Conservation (phyloP, 2,113 vertebrate species). For the Campylomormyrus tamandua region DNA sequence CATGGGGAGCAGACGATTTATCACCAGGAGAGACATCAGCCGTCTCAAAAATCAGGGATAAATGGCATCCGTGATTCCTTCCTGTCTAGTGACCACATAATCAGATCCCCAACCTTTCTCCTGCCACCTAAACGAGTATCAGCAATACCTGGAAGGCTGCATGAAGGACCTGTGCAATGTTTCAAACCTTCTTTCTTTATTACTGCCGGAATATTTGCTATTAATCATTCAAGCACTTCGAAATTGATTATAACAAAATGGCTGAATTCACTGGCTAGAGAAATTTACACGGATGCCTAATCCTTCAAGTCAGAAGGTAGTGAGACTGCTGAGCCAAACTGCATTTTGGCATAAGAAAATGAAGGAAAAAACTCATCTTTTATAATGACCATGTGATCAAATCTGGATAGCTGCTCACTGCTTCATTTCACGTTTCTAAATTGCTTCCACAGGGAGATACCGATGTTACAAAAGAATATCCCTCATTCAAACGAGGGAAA, state of each 20-base stretch:
- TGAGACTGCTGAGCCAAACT: background rate
- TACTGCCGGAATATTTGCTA: background rate
- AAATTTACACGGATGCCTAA: background rate
- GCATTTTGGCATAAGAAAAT: background rate
- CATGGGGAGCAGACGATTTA: slow-evolving; percentile 1
- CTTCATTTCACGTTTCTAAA: slow-evolving; percentile 4
- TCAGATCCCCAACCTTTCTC: background rate
- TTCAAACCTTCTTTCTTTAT: background rate
- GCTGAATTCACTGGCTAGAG: background rate
- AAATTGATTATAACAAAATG: slow-evolving; percentile 14
- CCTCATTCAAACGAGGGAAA: background rate
- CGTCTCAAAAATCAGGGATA: slow-evolving; percentile 4
- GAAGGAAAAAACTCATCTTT: background rate
- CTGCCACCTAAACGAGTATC: background rate
- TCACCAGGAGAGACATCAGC: slow-evolving; percentile 1
- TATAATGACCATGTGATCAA: slow-evolving; percentile 11
- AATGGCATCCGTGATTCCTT: slow-evolving; percentile 1
- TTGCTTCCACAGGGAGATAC: slow-evolving; percentile 1
- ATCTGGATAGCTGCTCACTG: background rate
- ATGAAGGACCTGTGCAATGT: background rate
- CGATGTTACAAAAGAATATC: background rate
- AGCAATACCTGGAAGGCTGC: background rate
- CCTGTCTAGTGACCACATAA: background rate
- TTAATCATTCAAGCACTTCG: slow-evolving; percentile 4
- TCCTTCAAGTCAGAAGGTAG: background rate